Conservation (phyloP, 2,888 invertebrate species). For the Psylliodes chrysocephalus region DNA sequence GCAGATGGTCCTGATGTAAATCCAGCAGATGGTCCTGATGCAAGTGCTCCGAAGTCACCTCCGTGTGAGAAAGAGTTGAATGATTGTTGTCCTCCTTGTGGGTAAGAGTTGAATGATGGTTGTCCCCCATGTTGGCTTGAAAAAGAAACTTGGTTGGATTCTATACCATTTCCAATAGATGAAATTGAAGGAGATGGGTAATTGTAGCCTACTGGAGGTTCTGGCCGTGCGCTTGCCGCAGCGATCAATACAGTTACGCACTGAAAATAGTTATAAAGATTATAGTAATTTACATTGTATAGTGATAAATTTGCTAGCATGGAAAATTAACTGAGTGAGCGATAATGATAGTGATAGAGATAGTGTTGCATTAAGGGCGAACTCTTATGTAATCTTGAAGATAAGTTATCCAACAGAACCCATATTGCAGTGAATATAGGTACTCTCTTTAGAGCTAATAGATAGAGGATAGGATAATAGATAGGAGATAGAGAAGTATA, state of each 20-base stretch:
- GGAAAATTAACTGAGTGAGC: too few relatives aligned
- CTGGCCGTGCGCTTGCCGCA: constrained; percentile 71
- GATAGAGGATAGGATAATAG: too few relatives aligned
- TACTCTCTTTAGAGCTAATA: too few relatives aligned
- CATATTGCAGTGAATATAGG: too few relatives aligned
- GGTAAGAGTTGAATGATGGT: not conserved
- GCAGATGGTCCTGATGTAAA: not conserved
- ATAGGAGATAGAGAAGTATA: too few relatives aligned
- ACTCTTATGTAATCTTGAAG: too few relatives aligned
- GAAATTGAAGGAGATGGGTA: constrained; percentile 44
- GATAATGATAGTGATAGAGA: too few relatives aligned
- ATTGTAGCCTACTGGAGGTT: constrained; percentile 71
- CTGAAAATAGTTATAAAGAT: constrained; percentile 52
- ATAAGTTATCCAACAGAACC: too few relatives aligned
- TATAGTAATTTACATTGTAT: too few relatives aligned
- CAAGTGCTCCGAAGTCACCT: not conserved
- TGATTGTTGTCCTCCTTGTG: constrained; percentile 6
- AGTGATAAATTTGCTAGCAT: too few relatives aligned
- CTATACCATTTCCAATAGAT: constrained; percentile 1
- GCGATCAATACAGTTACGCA: constrained; percentile 65
- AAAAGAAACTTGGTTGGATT: not conserved
- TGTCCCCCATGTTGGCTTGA: not conserved
- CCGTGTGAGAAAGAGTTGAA: not conserved
- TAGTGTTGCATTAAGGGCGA: not conserved
- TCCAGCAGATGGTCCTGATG: constrained; percentile 10